A percentile compares a stretch with the other conserved stretches of the same genome.
Conservation (phyloP, 2,113 vertebrate genomes). For the Poicephalus meyeri region DNA sequence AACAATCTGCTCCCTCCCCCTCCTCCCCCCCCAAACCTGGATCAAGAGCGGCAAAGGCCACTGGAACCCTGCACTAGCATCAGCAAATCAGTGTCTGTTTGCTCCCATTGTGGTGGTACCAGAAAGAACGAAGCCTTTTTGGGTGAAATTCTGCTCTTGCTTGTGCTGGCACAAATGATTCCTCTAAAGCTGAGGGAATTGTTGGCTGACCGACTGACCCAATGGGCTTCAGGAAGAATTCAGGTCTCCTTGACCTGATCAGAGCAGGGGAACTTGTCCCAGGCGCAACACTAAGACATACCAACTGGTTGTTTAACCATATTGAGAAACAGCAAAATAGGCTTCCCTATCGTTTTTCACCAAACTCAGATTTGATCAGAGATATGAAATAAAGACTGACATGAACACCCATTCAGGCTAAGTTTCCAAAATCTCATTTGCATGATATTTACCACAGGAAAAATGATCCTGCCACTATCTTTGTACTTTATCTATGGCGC, state of each 20-base stretch:
- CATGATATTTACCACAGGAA: constrained; percentile 5
- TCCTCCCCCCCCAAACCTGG: background rate
- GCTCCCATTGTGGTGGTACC: accelerated
- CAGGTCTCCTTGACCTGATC: constrained; percentile 53
- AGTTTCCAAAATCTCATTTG: background rate
- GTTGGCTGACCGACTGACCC: background rate
- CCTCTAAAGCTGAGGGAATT: constrained; percentile 20
- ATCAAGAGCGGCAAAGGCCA: background rate
- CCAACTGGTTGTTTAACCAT: constrained; percentile 24
- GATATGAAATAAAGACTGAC: constrained; percentile 21
- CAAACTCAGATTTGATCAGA: constrained; percentile 18
- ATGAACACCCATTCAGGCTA: background rate
- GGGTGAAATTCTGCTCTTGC: background rate
- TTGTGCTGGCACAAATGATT: background rate
- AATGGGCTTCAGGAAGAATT: constrained; percentile 15
- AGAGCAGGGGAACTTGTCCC: constrained; percentile 11
- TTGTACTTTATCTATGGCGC: constrained; percentile 39
- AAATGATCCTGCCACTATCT: constrained; percentile 7
- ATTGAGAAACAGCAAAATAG: constrained; percentile 48
- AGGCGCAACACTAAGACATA: background rate
- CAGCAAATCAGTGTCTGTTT: background rate
- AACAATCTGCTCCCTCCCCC: background rate
- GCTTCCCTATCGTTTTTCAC: constrained; percentile 45
- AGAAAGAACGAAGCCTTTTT: background rate
- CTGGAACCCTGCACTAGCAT: background rate